Evolutionary conservation across 2,797 vertebrate genomes (phyloP).

Genomic region (Cygnus olor): DNA sequence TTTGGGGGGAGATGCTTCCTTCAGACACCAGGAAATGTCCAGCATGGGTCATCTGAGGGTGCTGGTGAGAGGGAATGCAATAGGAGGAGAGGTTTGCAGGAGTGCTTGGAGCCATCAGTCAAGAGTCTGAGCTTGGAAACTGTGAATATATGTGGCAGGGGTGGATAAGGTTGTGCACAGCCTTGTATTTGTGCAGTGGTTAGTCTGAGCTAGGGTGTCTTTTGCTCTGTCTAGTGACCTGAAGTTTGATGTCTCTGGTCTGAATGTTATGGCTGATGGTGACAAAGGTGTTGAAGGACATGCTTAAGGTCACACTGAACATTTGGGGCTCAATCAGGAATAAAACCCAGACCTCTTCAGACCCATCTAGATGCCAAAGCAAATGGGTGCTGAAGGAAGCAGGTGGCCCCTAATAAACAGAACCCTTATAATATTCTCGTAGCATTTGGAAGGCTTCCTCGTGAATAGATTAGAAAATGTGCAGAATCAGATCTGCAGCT

Average conservation of each 20-base stretch:
- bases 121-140: not conserved
- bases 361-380: not conserved
- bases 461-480: not conserved
- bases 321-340: not conserved
- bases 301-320: not conserved
- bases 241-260: not conserved
- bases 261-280: fast-evolving
- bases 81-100: not conserved
- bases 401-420: not conserved
- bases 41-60: not conserved
- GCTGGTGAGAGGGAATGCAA: not conserved
- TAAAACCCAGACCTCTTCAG: not conserved
- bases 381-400: not conserved
- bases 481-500: not conserved
- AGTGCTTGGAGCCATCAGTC: fast-evolving
- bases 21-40: not conserved
- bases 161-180: not conserved
- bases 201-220: not conserved
- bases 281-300: not conserved
- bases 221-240: not conserved
- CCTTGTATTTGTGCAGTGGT: not conserved
- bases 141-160: not conserved
- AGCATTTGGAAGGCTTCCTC: not conserved
- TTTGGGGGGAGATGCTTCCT: not conserved
- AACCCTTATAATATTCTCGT: not conserved